Evolutionary conservation across 2,113 vertebrate species (phyloP), one percentile per base, ranked within the genome.

Genomic region (Arizona elegans): DNA sequence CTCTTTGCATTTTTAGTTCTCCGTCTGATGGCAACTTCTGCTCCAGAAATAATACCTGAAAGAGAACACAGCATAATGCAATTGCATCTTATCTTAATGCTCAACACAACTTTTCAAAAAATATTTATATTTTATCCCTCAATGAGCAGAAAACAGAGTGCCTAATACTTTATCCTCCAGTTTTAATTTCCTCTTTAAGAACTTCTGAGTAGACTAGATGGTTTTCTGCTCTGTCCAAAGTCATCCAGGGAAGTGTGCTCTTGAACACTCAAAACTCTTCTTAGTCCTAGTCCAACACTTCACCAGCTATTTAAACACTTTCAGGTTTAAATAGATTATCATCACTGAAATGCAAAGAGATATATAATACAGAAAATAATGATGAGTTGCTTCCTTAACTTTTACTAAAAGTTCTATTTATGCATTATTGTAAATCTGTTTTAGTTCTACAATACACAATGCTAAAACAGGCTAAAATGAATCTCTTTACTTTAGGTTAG

Each of bases 21-120:
- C 99, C 98, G 59, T 98, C 98, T 85, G 98, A 98, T 95, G 99
- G 99, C 91, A 99, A 97, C 88, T 99, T 99, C 93, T 99, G 97
- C 96, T 99, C 98, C 94, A 99, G 96, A 97, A 99, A 99, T 95
- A 99, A 95, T 52, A 99, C 98, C 99, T 99, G 89, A 50, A 97
- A 96, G 54, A 97, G 89, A 92, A 23, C 52, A 96, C 70, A 50
- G 86, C 70, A 94, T 94, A 65, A 96, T 70, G 92, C 65, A 96
- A 53, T 86, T 58, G 5, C 86, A 93, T 90, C 86, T 47, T 89
- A n/a, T 24, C 9, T 19, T 26, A 43, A 1, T 86, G 8, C 19
- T 21, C 89, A 70, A 65, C 15, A 90, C 26, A n/a, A 54, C 52
- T n/a, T 43, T 70, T 33, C 5, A 21, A 81, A 81, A 43, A 38